Evolutionary conservation across 2,888 invertebrate species (phyloP), one percentile per base, ranked within the genome.

Genomic region (Himalopsyche japonica): DNA sequence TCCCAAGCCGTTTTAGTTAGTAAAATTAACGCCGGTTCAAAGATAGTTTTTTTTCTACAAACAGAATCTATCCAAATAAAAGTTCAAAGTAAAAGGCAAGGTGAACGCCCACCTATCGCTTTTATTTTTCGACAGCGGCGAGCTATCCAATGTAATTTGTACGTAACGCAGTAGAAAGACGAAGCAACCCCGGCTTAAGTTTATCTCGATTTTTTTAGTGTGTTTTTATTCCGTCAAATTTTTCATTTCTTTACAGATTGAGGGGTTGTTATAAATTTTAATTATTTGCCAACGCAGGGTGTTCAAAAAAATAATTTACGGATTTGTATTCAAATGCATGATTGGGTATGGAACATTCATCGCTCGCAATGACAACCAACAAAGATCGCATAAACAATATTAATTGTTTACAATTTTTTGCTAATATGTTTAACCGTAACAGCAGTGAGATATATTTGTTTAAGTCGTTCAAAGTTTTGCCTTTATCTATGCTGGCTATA

Each of bases 141-240:
- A 80, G n/a, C 43, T 34, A 57, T 57, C 49, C 57, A 34, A 30
- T 57, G 78, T 83, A 83, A 83, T 83, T 83, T 83, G 83, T 83
- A 83, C 83, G 83, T 83, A 83, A 83, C 83, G 83, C 83, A 76
- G 83, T 83, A 83, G 83, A 83, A 30, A 83, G 57, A 57, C 57
- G 20, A 20, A 20, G 57, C 57, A 57, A 57, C 57, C 57, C 57
- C 24, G 20, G 57, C 57, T 57, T 57, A 1, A 57, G 57, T 57
- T 57, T 20, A 57, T 20, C 6, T 83, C 47, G 80, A n/a, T 32
- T 82, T 76, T 79, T 80, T 82, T 37, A 10, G 77, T n/a, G 10
- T 77, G 34, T 32, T 76, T 49, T 5, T 81, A 24, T 76, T 77
- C 82, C n/a, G 49, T 49, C 49, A 1, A 6, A 49, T n/a, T 18